Evolutionary conservation across 2,888 invertebrate species (phyloP), one percentile per base, ranked within the genome.

Genomic region (Dichetophora obliterata): DNA sequence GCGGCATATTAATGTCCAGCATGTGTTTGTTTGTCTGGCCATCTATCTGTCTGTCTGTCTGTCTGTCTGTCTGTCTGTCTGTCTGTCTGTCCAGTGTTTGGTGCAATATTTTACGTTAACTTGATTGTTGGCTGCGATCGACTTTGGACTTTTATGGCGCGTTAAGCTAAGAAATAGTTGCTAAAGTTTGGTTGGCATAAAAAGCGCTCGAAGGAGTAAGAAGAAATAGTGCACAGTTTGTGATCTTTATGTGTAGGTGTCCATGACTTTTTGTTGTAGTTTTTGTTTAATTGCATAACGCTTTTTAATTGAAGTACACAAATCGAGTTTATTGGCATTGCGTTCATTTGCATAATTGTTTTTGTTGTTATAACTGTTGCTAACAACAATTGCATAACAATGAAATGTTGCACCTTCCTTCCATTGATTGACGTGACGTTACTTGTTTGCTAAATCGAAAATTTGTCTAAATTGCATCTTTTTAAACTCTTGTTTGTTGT

Each of bases 301-400:
- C 4, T 59, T 43, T 72, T 52, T 50, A 50, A 19, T 65, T 65
- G 73, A 50, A 31, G 52, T 5, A n/a, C 52, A 57, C 31, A 14
- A 61, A 16, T 22, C 0, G 48, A 72, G 72, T 72, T 72, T 72
- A 72, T 72, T 72, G 61, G 61, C 72, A 48, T 59, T 61, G 19
- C 31, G 57, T 31, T 8, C 24, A 34, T 37, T 8, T 11, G 19
- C 11, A 68, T 50, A 11, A 19, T n/a, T 19, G 43, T 19, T 19
- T 4, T 37, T 66, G 43, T 66, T 34, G 43, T 66, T 9, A 37
- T 65, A 8, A 22, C 37, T 24, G 31, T 27, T 43, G 11, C 9
- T 37, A 9, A n/a, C 19, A 43, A 19, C 34, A 66, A 66, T 66
- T 66, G 66, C 37, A 66, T 43, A 66, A 43, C 8, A 37, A 43